These are phyloP conservation scores for Pegoplata infirma DNA, from an alignment of 2,888 invertebrate species.

Conservation along the genomic window DNA sequence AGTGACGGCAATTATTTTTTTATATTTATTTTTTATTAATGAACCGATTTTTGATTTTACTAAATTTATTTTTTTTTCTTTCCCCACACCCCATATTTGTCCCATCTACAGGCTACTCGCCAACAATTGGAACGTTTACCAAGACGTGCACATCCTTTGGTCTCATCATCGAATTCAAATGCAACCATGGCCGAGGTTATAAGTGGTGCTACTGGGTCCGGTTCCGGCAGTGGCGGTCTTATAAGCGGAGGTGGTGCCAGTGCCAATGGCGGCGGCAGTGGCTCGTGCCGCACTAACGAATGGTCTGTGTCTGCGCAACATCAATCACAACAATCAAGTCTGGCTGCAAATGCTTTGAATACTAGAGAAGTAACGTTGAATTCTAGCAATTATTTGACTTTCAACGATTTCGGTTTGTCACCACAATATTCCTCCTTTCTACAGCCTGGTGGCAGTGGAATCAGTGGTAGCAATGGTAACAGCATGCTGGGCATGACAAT, in stretches of 20 bases:
- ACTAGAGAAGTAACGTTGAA: conserved; percentile 75
- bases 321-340: conserved; percentile 75
- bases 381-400: conserved; percentile 68
- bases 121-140: conserved; percentile 94
- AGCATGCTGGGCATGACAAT: conserved; percentile 72
- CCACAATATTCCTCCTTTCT: conserved; percentile 66
- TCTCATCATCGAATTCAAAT: conserved; percentile 81
- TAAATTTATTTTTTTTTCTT: conserved; percentile 35
- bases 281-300: conserved; percentile 72
- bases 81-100: too few species aligned
- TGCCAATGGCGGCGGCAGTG: conserved; percentile 68
- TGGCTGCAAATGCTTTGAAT: conserved; percentile 75
- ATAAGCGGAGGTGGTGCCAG: conserved; percentile 65
- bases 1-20: conserved; percentile 81
- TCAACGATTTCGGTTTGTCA: conserved; percentile 69
- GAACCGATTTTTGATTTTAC: conserved; percentile 23
- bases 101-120: conserved; percentile 85
- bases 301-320: conserved; percentile 76
- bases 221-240: conserved; percentile 62
- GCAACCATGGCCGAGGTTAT: conserved; percentile 79
- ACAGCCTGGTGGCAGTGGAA: conserved; percentile 69
- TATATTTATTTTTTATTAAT: background rate
- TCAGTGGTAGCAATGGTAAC: conserved; percentile 67
- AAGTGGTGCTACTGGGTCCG: conserved; percentile 75
- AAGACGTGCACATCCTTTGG: conserved; percentile 86